phyloP scores from a whole-genome alignment of 1,140 invertebrate genomes.

The Achatina immaculata region DNA sequence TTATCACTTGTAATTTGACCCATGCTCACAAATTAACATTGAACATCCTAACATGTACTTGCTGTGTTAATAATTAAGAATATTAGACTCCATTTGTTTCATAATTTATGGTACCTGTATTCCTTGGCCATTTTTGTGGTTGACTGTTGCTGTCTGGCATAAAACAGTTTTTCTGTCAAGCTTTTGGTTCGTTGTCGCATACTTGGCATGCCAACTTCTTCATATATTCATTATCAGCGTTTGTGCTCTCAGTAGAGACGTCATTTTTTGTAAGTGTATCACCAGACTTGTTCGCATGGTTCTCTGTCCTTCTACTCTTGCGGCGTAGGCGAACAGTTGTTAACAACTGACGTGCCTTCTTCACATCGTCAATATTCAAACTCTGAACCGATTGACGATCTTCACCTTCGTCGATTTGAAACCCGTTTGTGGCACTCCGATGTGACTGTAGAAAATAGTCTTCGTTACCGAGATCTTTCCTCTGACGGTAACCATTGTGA shows the following conservation, averaged over 20 bases:
- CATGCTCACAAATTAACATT: no score
- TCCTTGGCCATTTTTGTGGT: neutral
- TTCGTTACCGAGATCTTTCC: neutral
- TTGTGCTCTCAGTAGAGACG: neutral
- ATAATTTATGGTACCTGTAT: conserved; percentile 15
- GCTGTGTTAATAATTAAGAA: no score
- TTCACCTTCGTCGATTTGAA: neutral
- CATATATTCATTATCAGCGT: neutral
- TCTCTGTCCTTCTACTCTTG: neutral
- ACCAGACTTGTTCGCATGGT: neutral
- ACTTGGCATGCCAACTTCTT: conserved; percentile 29
- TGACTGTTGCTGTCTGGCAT: conserved; percentile 19
- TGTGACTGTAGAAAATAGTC: neutral
- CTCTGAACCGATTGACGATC: conserved; percentile 1
- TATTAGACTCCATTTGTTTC: no score
- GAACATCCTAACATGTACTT: no score
- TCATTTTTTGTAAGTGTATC: neutral
- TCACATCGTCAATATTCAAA: conserved; percentile 19
- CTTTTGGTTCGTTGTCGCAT: neutral
- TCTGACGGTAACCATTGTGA: neutral
- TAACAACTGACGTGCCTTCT: neutral
- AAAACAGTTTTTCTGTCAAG: conserved; percentile 3
- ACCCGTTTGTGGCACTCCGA: no score
- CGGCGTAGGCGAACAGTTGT: neutral
- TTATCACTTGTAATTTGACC: no score